These are phyloP conservation scores for Thereva nobilitata DNA, from an alignment of 2,888 invertebrate genomes.

Conservation along the genomic window DNA sequence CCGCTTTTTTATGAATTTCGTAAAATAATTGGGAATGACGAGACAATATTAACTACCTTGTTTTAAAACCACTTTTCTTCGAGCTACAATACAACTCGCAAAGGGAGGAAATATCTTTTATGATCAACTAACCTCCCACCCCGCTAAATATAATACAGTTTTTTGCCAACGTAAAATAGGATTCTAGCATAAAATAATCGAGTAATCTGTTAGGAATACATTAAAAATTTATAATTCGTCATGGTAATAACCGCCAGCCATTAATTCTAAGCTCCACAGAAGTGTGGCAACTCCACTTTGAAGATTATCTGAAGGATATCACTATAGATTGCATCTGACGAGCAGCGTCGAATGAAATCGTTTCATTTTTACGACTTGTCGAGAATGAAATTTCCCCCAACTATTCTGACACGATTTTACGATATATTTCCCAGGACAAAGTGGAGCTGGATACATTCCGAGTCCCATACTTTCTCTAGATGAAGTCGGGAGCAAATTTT, in stretches of 20 bases:
- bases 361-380: constrained; percentile 34
- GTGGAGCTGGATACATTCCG: constrained; percentile 14
- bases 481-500: constrained; percentile 22
- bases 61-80: no score
- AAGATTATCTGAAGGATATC: constrained; percentile 30
- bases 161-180: no score
- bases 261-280: background rate
- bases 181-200: background rate
- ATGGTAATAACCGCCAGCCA: constrained; percentile 3
- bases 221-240: constrained; percentile 28
- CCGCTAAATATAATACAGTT: no score
- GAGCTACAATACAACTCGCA: no score
- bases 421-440: background rate
- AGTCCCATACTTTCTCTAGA: constrained; percentile 18
- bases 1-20: no score
- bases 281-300: constrained; percentile 9
- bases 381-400: constrained; percentile 30
- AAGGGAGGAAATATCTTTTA: no score
- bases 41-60: no score
- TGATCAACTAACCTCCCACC: no score
- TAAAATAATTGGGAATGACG: no score
- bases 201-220: constrained; percentile 19
- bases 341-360: constrained; percentile 35
- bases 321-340: constrained; percentile 35
- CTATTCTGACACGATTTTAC: constrained; percentile 21